Evolutionary conservation across 2,888 invertebrate species (phyloP).

Genomic region (Metellina segmentata): DNA sequence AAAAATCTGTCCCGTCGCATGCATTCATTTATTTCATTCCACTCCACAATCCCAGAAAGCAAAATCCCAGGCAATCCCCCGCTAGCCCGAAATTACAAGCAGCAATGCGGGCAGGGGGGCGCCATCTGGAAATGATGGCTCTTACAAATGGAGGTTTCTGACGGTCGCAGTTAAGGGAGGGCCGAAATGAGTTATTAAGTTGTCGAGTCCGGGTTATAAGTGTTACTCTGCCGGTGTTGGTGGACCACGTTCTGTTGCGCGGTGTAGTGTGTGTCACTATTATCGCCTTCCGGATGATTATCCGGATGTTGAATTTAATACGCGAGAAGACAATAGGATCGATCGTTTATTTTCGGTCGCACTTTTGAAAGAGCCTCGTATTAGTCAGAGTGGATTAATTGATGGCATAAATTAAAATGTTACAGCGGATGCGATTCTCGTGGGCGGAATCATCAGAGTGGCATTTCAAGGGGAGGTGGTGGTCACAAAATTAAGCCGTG

Average conservation of each 20-base stretch:
- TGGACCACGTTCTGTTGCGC: too few species aligned
- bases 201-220: background rate
- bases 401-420: too few species aligned
- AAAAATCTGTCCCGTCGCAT: background rate
- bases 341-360: background rate
- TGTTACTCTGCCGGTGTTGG: background rate
- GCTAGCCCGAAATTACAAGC: background rate
- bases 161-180: conserved; percentile 5
- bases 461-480: too few species aligned
- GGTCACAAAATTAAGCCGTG: too few species aligned
- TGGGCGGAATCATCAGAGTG: too few species aligned
- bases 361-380: too few species aligned
- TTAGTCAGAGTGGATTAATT: too few species aligned
- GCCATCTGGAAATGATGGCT: conserved; percentile 46
- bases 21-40: background rate
- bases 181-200: conserved; percentile 4
- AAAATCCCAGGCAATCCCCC: background rate
- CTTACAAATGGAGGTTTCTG: conserved; percentile 23
- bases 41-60: background rate
- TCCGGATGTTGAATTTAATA: background rate
- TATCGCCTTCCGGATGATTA: background rate
- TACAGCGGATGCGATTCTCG: too few species aligned
- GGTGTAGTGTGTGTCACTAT: background rate
- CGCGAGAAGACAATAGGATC: background rate
- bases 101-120: background rate